Conservation (phyloP, 2,797 vertebrate species). For the Helostoma temminkii region DNA sequence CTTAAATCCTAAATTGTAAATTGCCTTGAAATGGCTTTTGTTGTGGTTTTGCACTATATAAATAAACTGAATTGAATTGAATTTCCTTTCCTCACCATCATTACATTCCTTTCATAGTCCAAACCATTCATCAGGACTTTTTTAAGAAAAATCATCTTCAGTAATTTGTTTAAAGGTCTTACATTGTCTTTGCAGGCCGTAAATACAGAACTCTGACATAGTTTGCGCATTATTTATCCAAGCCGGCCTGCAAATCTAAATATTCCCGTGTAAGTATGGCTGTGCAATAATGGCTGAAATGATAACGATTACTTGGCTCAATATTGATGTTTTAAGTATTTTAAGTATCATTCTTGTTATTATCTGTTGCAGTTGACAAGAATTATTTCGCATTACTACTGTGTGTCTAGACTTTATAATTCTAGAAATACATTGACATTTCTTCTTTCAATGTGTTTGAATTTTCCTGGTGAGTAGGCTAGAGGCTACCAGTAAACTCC, state of each 20-base stretch:
- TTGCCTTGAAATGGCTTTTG: too few species aligned
- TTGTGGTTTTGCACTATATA: too few species aligned
- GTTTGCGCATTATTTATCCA: conserved; percentile 31
- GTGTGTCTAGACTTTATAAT: background rate
- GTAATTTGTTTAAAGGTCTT: conserved; percentile 32
- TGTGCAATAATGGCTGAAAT: conserved; percentile 3
- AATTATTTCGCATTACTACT: too few species aligned
- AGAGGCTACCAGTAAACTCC: conserved; percentile 32
- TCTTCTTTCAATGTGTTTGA: conserved; percentile 3
- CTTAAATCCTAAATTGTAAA: too few species aligned
- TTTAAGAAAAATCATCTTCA: conserved; percentile 37
- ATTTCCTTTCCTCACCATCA: conserved; percentile 27
- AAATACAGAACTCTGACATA: conserved; percentile 34
- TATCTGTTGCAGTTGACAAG: too few species aligned
- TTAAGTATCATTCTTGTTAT: conserved; percentile 1
- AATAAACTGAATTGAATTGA: too few species aligned
- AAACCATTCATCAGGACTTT: conserved; percentile 28
- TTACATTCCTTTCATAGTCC: conserved; percentile 24
- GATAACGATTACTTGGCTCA: conserved; percentile 6
- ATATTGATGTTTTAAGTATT: too few species aligned
- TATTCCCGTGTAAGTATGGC: conserved; percentile 1
- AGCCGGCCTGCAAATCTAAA: conserved; percentile 21
- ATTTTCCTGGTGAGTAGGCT: conserved; percentile 21
- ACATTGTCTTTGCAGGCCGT: conserved; percentile 29
- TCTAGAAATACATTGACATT: too few species aligned